Evolutionary conservation across 2,797 vertebrate species (phyloP).

Genomic region (Ctenopoma multispine): DNA sequence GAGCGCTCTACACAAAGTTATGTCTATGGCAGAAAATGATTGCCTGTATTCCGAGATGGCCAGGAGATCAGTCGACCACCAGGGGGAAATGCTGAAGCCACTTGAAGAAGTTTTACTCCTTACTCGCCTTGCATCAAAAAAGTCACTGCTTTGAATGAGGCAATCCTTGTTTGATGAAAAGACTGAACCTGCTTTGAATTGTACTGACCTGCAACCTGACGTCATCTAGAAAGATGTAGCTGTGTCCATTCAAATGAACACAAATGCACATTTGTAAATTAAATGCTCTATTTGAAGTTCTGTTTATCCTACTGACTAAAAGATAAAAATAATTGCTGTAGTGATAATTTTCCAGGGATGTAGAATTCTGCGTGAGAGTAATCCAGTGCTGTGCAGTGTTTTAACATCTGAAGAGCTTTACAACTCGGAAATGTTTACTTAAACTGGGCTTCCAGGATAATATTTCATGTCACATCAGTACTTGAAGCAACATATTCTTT

Average conservation of each 20-base stretch:
- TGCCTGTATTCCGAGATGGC: slow-evolving; percentile 18
- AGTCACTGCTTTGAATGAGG: neutral
- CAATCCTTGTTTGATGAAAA: neutral
- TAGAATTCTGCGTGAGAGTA: no score
- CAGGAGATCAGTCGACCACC: slow-evolving; percentile 5
- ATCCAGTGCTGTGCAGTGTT: no score
- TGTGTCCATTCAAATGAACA: neutral
- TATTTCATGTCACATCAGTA: no score
- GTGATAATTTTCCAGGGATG: no score
- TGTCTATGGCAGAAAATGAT: slow-evolving; percentile 3
- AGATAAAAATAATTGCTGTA: no score
- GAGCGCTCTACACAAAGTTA: slow-evolving; percentile 17
- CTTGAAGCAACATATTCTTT: neutral
- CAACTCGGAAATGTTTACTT: no score
- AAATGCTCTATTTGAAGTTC: no score
- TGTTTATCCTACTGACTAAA: no score
- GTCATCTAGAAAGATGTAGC: neutral
- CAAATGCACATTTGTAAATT: neutral
- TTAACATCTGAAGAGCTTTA: no score
- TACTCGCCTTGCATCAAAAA: no score
- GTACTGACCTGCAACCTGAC: no score
- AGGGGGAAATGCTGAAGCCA: slow-evolving; percentile 4
- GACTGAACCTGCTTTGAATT: neutral
- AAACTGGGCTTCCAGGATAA: no score
- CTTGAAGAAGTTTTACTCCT: neutral